phyloP scores from a whole-genome alignment of 2,888 invertebrate genomes.

The Sialis fuliginosa region DNA sequence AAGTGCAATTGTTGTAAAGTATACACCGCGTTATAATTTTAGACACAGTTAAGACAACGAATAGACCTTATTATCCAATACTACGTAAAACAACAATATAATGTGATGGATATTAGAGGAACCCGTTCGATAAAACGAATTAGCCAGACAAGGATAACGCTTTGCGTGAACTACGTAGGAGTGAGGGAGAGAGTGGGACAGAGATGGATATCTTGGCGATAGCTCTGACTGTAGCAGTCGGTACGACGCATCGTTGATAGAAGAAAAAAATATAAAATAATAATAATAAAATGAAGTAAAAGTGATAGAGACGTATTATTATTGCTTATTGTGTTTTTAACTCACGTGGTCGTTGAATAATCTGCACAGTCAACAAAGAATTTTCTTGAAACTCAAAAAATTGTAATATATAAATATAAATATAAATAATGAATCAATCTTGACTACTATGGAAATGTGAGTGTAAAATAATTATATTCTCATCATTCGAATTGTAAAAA shows the following conservation, averaged over 20 bases:
- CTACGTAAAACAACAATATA: too few species aligned
- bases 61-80: too few species aligned
- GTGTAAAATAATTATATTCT: too few species aligned
- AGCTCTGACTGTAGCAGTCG: slow-evolving; percentile 4
- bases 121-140: background rate
- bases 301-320: background rate
- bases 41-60: too few species aligned
- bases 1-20: too few species aligned
- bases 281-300: too few species aligned
- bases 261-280: background rate
- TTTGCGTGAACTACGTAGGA: background rate
- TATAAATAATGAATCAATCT: too few species aligned
- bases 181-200: slow-evolving; percentile 5
- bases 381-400: slow-evolving; percentile 12
- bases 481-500: background rate
- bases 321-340: background rate
- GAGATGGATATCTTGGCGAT: background rate
- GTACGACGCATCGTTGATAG: slow-evolving; percentile 2
- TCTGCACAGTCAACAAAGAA: slow-evolving; percentile 15
- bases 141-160: background rate
- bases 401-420: too few species aligned
- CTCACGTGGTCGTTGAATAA: background rate
- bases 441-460: too few species aligned
- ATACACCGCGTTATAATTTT: too few species aligned
- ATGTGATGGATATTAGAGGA: too few species aligned